Evolutionary conservation across 2,113 vertebrate species (phyloP).

Genomic region (Nesogale talazaci): DNA sequence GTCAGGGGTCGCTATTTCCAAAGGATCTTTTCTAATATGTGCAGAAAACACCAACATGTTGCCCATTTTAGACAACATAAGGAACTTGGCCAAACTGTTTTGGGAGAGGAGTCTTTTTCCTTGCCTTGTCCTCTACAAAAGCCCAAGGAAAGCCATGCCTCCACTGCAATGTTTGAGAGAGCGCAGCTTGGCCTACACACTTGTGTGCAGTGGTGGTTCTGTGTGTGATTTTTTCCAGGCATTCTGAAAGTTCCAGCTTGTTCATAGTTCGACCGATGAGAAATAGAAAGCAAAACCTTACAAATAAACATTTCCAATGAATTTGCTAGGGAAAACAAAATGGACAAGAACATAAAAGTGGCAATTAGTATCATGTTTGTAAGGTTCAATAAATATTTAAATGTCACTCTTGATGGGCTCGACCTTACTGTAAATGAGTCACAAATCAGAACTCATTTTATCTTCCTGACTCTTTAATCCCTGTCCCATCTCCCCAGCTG

Average conservation of each 20-base stretch:
- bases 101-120: background rate
- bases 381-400: constrained; percentile 39
- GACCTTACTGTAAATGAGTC: background rate
- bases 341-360: background rate
- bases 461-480: background rate
- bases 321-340: constrained; percentile 51
- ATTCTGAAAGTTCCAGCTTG: constrained; percentile 22
- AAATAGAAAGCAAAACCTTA: constrained; percentile 59
- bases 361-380: background rate
- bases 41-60: background rate
- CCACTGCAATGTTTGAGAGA: background rate
- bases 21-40: background rate
- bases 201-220: background rate
- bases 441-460: background rate
- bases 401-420: background rate
- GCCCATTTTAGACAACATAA: background rate
- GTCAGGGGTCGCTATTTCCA: background rate
- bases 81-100: background rate
- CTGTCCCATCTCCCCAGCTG: accelerated
- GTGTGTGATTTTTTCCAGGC: background rate
- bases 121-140: background rate
- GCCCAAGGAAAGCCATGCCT: background rate
- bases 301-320: constrained; percentile 57
- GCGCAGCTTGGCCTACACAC: background rate
- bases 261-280: constrained; percentile 23